Evolutionary conservation across 2,888 invertebrate genomes (phyloP).

Genomic region (Laspeyria flexula): DNA sequence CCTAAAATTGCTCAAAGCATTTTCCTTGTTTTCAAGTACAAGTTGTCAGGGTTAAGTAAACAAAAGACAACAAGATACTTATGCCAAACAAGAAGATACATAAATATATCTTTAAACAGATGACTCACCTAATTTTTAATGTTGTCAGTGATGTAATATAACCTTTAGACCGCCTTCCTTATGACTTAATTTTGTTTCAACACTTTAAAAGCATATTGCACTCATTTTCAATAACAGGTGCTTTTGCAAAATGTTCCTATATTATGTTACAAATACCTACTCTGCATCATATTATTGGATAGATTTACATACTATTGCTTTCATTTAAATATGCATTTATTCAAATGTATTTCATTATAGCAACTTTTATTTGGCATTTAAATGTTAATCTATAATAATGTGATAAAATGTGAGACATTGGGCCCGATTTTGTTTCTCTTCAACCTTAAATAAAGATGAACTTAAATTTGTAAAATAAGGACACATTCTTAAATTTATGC

Average conservation of each 20-base stretch:
- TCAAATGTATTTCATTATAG: background rate
- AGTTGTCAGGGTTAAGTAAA: conserved; percentile 29
- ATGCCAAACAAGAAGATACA: conserved; percentile 20
- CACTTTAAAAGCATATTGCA: conserved; percentile 21
- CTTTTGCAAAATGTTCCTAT: conserved; percentile 2
- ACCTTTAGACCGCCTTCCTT: conserved; percentile 31
- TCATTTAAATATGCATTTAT: background rate
- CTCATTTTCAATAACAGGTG: conserved; percentile 19
- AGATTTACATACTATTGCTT: background rate
- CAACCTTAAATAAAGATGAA: no score
- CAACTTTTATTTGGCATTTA: background rate
- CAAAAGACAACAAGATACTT: conserved; percentile 17
- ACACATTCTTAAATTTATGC: no score
- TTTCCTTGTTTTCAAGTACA: conserved; percentile 10
- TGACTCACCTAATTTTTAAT: conserved; percentile 41
- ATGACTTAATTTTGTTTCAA: conserved; percentile 28
- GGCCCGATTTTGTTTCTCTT: no score
- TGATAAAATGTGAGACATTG: no score
- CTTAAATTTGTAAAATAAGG: no score
- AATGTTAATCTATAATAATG: no score
- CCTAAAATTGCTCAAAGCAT: background rate
- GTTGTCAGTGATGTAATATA: conserved; percentile 40
- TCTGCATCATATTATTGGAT: background rate
- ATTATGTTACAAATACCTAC: background rate
- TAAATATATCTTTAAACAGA: conserved; percentile 18